phyloP scores from a whole-genome alignment of 2,888 invertebrate species.

The Craniophora ligustri region DNA sequence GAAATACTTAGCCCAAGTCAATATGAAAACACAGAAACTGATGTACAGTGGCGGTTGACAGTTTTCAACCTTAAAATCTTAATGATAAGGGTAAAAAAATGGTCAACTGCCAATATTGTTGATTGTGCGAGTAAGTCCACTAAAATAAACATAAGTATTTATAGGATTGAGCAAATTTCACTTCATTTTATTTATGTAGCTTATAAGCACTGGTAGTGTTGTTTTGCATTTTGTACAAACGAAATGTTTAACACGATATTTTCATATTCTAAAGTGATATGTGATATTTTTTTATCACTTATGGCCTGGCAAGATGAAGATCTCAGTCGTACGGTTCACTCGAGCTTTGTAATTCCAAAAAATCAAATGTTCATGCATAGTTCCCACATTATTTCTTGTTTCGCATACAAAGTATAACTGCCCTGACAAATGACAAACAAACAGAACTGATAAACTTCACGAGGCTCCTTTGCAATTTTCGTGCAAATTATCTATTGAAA shows the following conservation, averaged over 20 bases:
- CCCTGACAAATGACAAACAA: conserved; percentile 31
- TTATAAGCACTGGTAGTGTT: conserved; percentile 76
- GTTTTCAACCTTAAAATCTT: background rate
- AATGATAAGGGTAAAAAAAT: background rate
- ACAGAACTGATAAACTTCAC: conserved; percentile 44
- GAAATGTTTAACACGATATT: conserved; percentile 71
- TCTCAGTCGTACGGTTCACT: conserved; percentile 54
- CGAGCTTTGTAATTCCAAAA: conserved; percentile 26
- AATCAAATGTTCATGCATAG: conserved; percentile 28
- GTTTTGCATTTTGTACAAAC: conserved; percentile 80
- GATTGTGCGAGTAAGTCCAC: conserved; percentile 53
- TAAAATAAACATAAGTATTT: conserved; percentile 66
- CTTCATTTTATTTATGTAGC: conserved; percentile 81
- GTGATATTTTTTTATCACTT: conserved; percentile 82
- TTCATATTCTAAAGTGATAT: conserved; percentile 83
- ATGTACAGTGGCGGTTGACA: conserved; percentile 19
- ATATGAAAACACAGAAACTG: conserved; percentile 43
- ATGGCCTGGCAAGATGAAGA: conserved; percentile 60
- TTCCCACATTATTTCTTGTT: conserved; percentile 38
- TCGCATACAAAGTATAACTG: conserved; percentile 49
- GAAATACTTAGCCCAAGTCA: conserved; percentile 50
- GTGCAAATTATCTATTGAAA: conserved; percentile 7
- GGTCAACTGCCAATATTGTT: background rate
- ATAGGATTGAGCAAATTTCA: conserved; percentile 64
- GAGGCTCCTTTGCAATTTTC: conserved; percentile 65